Conservation (phyloP, 2,888 invertebrate genomes). For the Seira ritae region DNA sequence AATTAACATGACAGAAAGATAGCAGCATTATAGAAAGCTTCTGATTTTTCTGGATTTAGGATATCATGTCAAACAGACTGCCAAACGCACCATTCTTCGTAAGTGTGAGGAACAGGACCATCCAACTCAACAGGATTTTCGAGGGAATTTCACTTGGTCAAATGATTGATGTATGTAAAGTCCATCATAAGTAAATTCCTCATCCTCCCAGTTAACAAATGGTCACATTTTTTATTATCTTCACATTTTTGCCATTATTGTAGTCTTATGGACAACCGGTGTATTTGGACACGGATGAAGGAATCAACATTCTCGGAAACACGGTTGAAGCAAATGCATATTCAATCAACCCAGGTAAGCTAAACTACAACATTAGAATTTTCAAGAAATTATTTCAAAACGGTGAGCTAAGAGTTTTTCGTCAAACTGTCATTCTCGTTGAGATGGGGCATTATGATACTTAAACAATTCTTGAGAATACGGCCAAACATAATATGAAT, state of each 20-base stretch:
- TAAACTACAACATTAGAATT: too few relatives aligned
- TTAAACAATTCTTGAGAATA: too few relatives aligned
- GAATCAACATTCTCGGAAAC: conserved; percentile 88
- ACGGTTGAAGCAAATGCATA: conserved; percentile 83
- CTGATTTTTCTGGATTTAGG: conserved; percentile 39
- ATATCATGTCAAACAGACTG: conserved; percentile 59
- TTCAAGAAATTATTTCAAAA: too few relatives aligned
- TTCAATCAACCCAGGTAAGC: conserved; percentile 76
- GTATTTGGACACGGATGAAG: conserved; percentile 78
- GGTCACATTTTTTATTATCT: not conserved
- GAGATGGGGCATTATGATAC: too few relatives aligned
- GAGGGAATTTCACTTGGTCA: conserved; percentile 55
- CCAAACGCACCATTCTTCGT: conserved; percentile 54
- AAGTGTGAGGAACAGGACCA: conserved; percentile 56
- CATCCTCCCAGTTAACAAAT: not conserved
- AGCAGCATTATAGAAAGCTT: too few relatives aligned
- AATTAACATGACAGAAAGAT: too few relatives aligned
- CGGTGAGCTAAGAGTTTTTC: too few relatives aligned
- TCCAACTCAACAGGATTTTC: conserved; percentile 48
- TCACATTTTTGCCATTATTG: not conserved
- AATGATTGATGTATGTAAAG: conserved; percentile 45
- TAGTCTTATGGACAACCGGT: conserved; percentile 48
- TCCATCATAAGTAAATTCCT: not conserved
- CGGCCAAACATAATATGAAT: too few relatives aligned
- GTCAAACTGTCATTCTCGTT: too few relatives aligned